Evolutionary conservation across 2,797 vertebrate species (phyloP).

Genomic region (Spondyliosoma cantharus): DNA sequence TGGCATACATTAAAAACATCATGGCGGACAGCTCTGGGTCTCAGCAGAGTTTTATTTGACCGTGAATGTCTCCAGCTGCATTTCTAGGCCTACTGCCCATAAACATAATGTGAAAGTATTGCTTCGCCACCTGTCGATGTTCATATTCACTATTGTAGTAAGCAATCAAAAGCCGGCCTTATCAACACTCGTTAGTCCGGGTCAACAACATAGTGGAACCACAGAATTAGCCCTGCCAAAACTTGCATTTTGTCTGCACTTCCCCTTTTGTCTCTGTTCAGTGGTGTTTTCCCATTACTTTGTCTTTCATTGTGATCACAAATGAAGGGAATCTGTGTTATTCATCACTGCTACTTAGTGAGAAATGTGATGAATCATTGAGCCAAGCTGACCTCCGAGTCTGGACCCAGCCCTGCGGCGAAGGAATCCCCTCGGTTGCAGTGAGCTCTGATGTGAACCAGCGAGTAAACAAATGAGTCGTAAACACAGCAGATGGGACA

Average conservation of each 20-base stretch:
- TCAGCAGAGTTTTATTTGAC: slow-evolving; percentile 25
- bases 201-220: neutral
- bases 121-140: slow-evolving; percentile 34
- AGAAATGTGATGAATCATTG: slow-evolving; percentile 64
- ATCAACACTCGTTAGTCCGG: neutral
- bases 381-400: slow-evolving; percentile 59
- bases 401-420: slow-evolving; percentile 24
- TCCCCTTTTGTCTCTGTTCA: neutral
- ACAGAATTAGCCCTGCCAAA: neutral
- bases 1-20: slow-evolving; percentile 24
- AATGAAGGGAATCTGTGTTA: slow-evolving; percentile 31
- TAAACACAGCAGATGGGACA: slow-evolving; percentile 78
- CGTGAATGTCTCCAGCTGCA: slow-evolving; percentile 33
- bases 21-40: slow-evolving; percentile 25
- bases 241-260: neutral
- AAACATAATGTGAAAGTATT: slow-evolving; percentile 29
- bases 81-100: slow-evolving; percentile 17
- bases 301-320: slow-evolving; percentile 24
- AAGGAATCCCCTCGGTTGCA: slow-evolving; percentile 55
- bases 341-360: slow-evolving; percentile 53
- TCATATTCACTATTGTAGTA: neutral
- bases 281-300: slow-evolving; percentile 6
- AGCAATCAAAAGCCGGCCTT: neutral
- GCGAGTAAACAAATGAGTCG: slow-evolving; percentile 74
- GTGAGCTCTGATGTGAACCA: slow-evolving; percentile 69